These are phyloP conservation scores for Dendrolimus houi DNA, from an alignment of 2,888 invertebrate genomes.

Conservation along the genomic window DNA sequence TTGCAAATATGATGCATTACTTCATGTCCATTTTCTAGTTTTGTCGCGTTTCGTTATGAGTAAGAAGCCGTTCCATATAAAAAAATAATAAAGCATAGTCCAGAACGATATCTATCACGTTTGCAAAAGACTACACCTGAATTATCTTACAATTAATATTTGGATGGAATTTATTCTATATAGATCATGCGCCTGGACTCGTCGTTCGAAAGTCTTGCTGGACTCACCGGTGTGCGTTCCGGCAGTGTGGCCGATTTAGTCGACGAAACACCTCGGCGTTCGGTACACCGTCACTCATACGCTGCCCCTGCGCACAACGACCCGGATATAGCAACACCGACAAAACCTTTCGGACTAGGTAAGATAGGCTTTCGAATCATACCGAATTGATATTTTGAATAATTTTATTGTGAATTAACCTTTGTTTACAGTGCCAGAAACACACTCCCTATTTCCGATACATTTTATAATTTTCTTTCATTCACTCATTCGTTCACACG, in stretches of 20 bases:
- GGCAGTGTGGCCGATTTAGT: slow-evolving; percentile 91
- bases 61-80: no score
- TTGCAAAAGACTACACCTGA: no score
- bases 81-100: no score
- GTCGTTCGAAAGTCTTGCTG: slow-evolving; percentile 84
- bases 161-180: background rate
- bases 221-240: slow-evolving; percentile 81
- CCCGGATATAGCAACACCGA: slow-evolving; percentile 74
- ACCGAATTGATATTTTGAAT: background rate
- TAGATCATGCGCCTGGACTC: slow-evolving; percentile 89
- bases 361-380: slow-evolving; percentile 23
- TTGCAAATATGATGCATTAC: no score
- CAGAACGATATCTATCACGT: no score
- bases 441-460: slow-evolving; percentile 35
- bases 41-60: no score
- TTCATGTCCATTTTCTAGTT: no score
- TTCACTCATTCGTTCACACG: slow-evolving; percentile 7
- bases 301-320: slow-evolving; percentile 71
- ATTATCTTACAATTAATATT: background rate
- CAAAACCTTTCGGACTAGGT: slow-evolving; percentile 91
- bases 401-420: slow-evolving; percentile 11
- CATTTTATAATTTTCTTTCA: slow-evolving; percentile 15
- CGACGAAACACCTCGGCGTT: slow-evolving; percentile 73
- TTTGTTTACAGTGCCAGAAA: slow-evolving; percentile 30
- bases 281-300: slow-evolving; percentile 70